Percentiles rank a stretch among this genome's conserved stretches.
These are phyloP conservation scores for Trissolcus japonicus DNA, from an alignment of 2,888 invertebrate species.

Conservation along the genomic window DNA sequence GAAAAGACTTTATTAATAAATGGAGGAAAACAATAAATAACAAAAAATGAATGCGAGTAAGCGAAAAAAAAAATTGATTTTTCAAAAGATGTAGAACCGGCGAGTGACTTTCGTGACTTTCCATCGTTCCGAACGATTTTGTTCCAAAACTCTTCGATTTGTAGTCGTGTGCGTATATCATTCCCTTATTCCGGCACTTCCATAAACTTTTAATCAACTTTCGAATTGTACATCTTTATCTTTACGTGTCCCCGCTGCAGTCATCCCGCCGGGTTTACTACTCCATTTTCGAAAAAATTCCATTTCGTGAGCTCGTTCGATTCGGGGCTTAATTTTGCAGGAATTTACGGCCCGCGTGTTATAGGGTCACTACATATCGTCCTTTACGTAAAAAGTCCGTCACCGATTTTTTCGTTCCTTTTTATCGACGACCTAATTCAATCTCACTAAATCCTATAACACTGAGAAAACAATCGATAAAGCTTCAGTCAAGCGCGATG, in stretches of 20 bases:
- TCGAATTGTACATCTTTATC: slow-evolving; percentile 44
- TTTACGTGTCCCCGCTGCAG: slow-evolving; percentile 21
- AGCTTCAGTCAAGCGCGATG: slow-evolving; percentile 54
- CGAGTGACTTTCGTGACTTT: too few relatives aligned
- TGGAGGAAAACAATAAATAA: too few relatives aligned
- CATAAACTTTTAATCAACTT: slow-evolving; percentile 50
- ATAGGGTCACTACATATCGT: slow-evolving; percentile 25
- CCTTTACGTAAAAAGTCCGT: slow-evolving; percentile 5
- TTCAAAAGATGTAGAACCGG: too few relatives aligned
- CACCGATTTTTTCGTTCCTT: slow-evolving; percentile 23
- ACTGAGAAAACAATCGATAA: slow-evolving; percentile 57
- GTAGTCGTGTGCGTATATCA: too few relatives aligned
- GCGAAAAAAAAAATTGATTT: too few relatives aligned
- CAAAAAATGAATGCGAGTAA: too few relatives aligned
- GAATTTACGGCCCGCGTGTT: slow-evolving; percentile 40
- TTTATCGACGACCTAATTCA: slow-evolving; percentile 54
- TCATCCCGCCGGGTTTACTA: slow-evolving; percentile 21
- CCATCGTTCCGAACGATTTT: too few relatives aligned
- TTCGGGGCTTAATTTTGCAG: slow-evolving; percentile 37
- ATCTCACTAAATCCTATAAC: slow-evolving; percentile 53
- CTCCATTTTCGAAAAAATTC: slow-evolving; percentile 47
- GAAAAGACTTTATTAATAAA: too few relatives aligned
- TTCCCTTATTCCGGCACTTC: slow-evolving; percentile 1
- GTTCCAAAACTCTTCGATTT: too few relatives aligned
- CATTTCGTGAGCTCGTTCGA: slow-evolving; percentile 50